Evolutionary conservation across 2,797 vertebrate genomes (phyloP).

Genomic region (Furcifer pardalis): DNA sequence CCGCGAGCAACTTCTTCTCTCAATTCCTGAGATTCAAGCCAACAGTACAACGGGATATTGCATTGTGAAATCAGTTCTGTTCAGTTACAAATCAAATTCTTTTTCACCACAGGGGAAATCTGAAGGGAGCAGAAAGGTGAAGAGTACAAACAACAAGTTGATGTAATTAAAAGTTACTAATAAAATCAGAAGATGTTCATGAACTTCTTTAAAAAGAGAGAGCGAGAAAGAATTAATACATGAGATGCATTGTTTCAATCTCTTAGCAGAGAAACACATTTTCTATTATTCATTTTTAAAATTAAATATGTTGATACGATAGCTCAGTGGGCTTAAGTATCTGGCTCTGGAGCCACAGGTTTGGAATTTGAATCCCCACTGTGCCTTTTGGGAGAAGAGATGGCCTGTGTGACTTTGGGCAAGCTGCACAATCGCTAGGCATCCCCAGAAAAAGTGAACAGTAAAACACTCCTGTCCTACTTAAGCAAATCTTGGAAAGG

Average conservation of each 20-base stretch:
- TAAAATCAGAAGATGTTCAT: conserved; percentile 58
- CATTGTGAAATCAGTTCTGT: conserved; percentile 59
- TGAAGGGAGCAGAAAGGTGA: conserved; percentile 55
- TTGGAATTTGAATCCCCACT: too few species aligned
- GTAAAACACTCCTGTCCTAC: too few species aligned
- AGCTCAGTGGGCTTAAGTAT: too few species aligned
- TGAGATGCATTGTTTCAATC: conserved; percentile 55
- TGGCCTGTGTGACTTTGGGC: too few species aligned
- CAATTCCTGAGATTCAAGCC: background rate
- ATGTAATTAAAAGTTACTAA: conserved; percentile 64
- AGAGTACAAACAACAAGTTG: conserved; percentile 51
- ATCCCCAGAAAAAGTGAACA: too few species aligned
- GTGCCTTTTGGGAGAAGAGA: too few species aligned
- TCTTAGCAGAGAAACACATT: conserved; percentile 61
- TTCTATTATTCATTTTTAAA: conserved; percentile 52
- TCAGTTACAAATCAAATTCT: conserved; percentile 55
- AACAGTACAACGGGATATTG: conserved; percentile 23
- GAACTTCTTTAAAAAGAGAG: conserved; percentile 52
- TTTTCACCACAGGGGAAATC: conserved; percentile 61
- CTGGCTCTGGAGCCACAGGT: too few species aligned
- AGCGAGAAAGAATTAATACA: conserved; percentile 39
- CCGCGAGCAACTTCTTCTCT: too few species aligned
- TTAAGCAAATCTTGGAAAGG: too few species aligned
- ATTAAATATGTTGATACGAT: conserved; percentile 25
- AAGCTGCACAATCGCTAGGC: too few species aligned